Evolutionary conservation across 1,140 invertebrate genomes (phyloP), one percentile per base, ranked within the genome.

Genomic region (Cotesia typhae): DNA sequence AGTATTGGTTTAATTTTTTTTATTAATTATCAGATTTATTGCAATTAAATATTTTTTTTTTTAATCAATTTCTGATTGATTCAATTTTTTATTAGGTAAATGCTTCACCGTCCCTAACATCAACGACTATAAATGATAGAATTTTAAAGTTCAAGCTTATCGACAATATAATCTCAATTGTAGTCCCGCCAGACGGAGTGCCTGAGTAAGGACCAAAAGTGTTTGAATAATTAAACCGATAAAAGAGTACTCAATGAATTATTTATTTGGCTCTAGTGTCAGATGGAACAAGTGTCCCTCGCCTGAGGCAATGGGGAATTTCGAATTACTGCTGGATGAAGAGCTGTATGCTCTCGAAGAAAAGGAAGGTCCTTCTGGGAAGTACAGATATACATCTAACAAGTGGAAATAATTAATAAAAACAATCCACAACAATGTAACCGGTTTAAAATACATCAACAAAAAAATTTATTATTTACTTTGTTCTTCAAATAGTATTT

Each of bases 91-190:
- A 82, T n/a, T 74, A 93, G 92, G 93, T 97, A 0, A 99, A 99
- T 83, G 96, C 97, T 0, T 98, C 96, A 0, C 97, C 97, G 0
- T 98, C 96, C 0, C 83, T 98, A 1, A 95, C 95, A 3, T 96
- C 96, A 0, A 99, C 97, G 0, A 99, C 97, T 0, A 94, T 95
- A 0, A 98, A 96, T 83, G 97, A 99, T 84, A 89, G 97, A 77
- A 97, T 98, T 78, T 89, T 98, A 72, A 99, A 99, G 82, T 96
- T 97, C 79, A 97, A 97, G 87, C 85, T 99, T 10, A 96, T 99
- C 70, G 95, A 97, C 80, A 98, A 98, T 84, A 96, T 98, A 71
- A 87, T 98, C 60, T 95, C 95, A 36, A 92, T 98, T 59, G 94
- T 98, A 0, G 81, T 98, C 37, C 95, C 96, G 1, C 92, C 95